A percentile compares a stretch with the other conserved stretches of the same genome.
Evolutionary conservation across 2,113 vertebrate genomes (phyloP).

Genomic region (Chloropsis cyanopogon): DNA sequence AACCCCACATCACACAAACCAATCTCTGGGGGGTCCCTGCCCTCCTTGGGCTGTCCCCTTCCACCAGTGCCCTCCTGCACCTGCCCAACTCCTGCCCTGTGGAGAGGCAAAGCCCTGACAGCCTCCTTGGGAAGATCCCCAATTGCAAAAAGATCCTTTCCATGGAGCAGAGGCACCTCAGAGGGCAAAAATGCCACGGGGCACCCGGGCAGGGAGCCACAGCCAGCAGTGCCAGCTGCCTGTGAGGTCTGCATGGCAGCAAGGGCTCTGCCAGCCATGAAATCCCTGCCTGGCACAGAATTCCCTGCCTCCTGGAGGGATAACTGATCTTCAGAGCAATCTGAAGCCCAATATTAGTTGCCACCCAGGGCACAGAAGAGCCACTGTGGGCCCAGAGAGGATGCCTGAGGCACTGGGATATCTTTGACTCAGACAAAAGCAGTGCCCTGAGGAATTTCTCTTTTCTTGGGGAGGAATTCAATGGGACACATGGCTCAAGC

Average conservation of each 20-base stretch:
- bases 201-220: neutral
- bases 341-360: neutral
- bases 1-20: neutral
- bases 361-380: neutral
- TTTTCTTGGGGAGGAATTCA: constrained; percentile 27
- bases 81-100: neutral
- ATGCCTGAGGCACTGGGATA: neutral
- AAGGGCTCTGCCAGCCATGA: neutral
- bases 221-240: neutral
- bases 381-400: neutral
- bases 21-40: neutral
- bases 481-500: neutral
- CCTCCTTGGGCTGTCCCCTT: neutral
- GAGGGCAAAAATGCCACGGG: neutral
- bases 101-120: neutral
- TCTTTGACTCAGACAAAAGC: constrained; percentile 13
- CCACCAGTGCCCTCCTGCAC: neutral
- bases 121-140: neutral
- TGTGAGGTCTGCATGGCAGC: neutral
- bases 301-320: neutral
- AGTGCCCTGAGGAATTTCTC: constrained; percentile 12
- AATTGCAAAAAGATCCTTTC: neutral
- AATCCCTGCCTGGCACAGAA: neutral
- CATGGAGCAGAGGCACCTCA: neutral
- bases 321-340: neutral